A percentile compares a stretch with the other conserved stretches of the same genome.
Conservation (phyloP, 2,797 vertebrate genomes). For the Acanthiza pusilla region DNA sequence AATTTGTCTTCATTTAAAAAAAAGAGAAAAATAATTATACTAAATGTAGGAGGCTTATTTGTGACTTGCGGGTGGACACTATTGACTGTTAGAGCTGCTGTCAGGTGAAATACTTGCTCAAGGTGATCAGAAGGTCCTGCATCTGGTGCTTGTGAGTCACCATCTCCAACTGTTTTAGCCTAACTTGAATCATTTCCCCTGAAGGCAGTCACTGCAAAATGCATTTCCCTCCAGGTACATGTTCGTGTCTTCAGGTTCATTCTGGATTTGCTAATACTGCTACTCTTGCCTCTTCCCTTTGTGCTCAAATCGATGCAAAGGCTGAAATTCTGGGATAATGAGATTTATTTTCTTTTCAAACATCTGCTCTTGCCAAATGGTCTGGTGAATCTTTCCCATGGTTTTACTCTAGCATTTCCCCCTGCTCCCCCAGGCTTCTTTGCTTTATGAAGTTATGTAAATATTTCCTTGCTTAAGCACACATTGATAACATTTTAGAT, state of each 20-base stretch:
- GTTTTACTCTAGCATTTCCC: not conserved
- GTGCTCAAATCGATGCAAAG: fast-evolving
- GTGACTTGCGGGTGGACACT: not conserved
- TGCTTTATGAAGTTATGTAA: not conserved
- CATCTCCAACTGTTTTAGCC: not conserved
- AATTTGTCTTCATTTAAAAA: not conserved
- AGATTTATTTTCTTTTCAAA: not conserved
- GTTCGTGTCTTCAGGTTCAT: not conserved
- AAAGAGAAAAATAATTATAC: fast-evolving
- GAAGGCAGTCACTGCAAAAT: not conserved
- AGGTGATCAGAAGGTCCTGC: not conserved
- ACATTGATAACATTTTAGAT: not conserved
- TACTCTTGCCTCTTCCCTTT: not conserved
- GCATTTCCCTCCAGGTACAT: not conserved
- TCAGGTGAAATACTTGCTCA: not conserved
- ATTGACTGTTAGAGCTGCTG: not conserved
- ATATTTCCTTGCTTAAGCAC: conserved; percentile 22
- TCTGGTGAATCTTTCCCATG: not conserved
- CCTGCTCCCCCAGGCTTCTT: not conserved
- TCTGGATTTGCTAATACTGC: not conserved
- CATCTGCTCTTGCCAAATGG: not conserved
- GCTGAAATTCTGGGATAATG: not conserved
- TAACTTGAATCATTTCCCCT: not conserved
- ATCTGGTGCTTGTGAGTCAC: not conserved
- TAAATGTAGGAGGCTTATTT: not conserved